Evolutionary conservation across 2,888 invertebrate genomes (phyloP).

Genomic region (Labia minor): DNA sequence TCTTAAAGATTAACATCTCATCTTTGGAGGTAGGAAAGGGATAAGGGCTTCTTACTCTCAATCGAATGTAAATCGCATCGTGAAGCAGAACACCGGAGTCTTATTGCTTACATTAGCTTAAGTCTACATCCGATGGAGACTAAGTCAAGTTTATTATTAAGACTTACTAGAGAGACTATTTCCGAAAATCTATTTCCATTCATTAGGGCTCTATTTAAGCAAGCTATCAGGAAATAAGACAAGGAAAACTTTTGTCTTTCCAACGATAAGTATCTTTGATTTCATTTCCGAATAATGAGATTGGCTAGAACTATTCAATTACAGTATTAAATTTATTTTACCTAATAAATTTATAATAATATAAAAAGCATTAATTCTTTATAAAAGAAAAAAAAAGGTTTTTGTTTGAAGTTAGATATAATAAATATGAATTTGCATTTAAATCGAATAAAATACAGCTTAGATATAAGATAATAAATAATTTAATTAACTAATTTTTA

Average conservation of each 20-base stretch:
- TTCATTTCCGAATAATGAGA: neutral
- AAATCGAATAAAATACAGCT: no score
- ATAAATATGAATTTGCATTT: no score
- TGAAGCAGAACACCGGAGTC: constrained; percentile 5
- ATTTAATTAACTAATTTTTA: no score
- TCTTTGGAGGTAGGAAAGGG: constrained; percentile 13
- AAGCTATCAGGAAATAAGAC: constrained; percentile 7
- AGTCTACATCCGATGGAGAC: neutral
- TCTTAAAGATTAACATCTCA: neutral
- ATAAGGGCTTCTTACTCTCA: constrained; percentile 7
- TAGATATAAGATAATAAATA: no score
- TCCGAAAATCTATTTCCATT: constrained; percentile 5
- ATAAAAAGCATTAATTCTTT: no score
- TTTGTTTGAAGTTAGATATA: no score
- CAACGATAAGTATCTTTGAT: neutral
- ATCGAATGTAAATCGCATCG: constrained; percentile 7
- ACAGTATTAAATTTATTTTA: no score
- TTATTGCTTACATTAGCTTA: constrained; percentile 13
- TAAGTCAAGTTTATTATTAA: constrained; percentile 13
- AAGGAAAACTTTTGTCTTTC: neutral
- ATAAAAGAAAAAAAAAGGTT: no score
- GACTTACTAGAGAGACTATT: neutral
- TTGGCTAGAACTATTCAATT: neutral
- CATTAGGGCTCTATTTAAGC: constrained; percentile 7
- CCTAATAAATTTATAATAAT: no score